These are phyloP conservation scores for Astropecten irregularis DNA, from an alignment of 53 echinoderm and acorn worm species.

Conservation along the genomic window DNA sequence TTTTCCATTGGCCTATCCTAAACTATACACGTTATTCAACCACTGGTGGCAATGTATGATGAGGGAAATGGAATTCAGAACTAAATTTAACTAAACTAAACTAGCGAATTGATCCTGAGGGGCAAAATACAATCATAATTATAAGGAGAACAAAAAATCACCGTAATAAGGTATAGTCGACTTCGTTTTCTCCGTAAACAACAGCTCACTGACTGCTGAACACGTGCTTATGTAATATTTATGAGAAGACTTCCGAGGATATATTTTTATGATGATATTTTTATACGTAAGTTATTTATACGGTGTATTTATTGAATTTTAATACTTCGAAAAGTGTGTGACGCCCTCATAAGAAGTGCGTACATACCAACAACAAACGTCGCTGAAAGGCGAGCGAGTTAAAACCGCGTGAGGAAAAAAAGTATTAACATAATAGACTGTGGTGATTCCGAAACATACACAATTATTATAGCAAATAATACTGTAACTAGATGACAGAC, in stretches of 20 bases:
- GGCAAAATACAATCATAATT: too few relatives aligned
- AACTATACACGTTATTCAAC: too few relatives aligned
- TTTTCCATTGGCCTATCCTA: too few relatives aligned
- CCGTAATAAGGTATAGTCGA: too few relatives aligned
- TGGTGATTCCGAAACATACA: background rate
- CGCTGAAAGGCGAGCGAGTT: too few relatives aligned
- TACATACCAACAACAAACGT: slow-evolving; percentile 26
- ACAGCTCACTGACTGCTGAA: slow-evolving; percentile 32
- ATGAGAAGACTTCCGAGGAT: slow-evolving; percentile 68
- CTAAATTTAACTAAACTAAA: too few relatives aligned
- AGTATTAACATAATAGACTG: background rate
- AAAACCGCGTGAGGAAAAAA: background rate
- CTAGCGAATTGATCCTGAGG: too few relatives aligned
- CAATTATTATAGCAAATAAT: background rate
- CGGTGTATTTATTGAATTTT: slow-evolving; percentile 64
- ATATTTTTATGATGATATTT: slow-evolving; percentile 74
- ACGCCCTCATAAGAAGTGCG: slow-evolving; percentile 37
- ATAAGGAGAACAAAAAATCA: background rate
- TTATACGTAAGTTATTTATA: slow-evolving; percentile 74
- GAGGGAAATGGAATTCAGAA: too few relatives aligned
- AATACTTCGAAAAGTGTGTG: slow-evolving; percentile 51
- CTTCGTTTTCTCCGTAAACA: background rate
- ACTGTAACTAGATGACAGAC: slow-evolving; percentile 36
- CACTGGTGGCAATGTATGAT: too few relatives aligned
- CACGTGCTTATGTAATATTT: slow-evolving; percentile 69